Percentiles rank a stretch among this genome's conserved stretches.
Evolutionary conservation across 2,113 vertebrate species (phyloP).

Genomic region (Brachyistius frenatus): DNA sequence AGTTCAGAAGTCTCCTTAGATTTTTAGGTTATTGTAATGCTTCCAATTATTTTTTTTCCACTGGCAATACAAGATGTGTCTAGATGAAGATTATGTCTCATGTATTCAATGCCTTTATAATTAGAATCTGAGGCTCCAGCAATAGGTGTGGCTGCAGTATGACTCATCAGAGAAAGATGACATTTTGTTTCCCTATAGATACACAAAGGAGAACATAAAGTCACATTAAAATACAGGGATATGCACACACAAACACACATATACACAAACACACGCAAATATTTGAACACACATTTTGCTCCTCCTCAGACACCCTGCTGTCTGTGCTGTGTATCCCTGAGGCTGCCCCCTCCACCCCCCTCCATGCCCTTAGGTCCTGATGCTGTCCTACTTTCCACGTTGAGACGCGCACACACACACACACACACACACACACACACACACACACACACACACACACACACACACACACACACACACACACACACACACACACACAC

Average conservation of each 20-base stretch:
- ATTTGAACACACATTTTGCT: conserved; percentile 17
- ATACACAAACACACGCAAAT: conserved; percentile 1
- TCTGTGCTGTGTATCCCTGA: conserved; percentile 48
- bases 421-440: conserved; percentile 6
- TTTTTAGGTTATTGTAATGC: too few species aligned
- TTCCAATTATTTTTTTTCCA: too few species aligned
- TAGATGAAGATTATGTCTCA: too few species aligned
- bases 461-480: conserved; percentile 14
- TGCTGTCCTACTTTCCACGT: conserved; percentile 71
- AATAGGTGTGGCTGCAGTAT: too few species aligned
- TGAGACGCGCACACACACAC: not conserved
- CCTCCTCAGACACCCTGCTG: conserved; percentile 44
- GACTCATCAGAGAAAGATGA: too few species aligned
- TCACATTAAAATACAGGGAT: not conserved
- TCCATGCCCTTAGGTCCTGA: conserved; percentile 44
- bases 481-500: conserved; percentile 12
- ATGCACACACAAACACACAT: not conserved
- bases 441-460: conserved; percentile 11
- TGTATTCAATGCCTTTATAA: too few species aligned
- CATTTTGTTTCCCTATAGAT: not conserved
- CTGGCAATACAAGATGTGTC: too few species aligned
- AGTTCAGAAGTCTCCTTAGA: too few species aligned
- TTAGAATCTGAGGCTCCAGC: too few species aligned
- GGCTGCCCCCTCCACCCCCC: conserved; percentile 13
- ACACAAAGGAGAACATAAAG: not conserved